Conservation (phyloP, 1,140 invertebrate species). For the Oreohelix idahoensis region DNA sequence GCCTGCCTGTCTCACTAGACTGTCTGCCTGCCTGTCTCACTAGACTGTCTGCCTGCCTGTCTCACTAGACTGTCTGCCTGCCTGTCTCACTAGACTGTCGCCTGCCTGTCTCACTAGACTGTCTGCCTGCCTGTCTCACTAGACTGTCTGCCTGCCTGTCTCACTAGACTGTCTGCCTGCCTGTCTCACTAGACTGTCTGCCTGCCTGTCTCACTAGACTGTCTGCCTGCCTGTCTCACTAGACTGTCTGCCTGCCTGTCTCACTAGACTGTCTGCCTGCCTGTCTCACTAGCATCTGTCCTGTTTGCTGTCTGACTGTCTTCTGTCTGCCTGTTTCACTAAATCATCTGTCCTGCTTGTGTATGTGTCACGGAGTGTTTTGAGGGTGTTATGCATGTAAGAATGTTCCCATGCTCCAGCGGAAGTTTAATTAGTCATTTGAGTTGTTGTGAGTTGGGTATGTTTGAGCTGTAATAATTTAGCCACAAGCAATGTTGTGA, state of each 20-base stretch:
- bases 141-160: neutral
- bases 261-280: neutral
- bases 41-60: neutral
- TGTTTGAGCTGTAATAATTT: too few species aligned
- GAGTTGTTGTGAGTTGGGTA: too few species aligned
- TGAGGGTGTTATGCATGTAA: too few species aligned
- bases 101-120: neutral
- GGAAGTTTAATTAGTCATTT: too few species aligned
- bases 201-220: neutral
- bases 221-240: neutral
- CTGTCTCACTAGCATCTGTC: neutral
- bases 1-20: neutral
- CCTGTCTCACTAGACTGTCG: neutral
- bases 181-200: conserved; percentile 9
- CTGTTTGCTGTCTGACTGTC: neutral
- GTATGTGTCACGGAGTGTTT: too few species aligned
- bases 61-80: neutral
- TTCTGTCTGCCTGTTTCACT: neutral
- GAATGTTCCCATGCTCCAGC: too few species aligned
- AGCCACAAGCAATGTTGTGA: too few species aligned
- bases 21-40: too few species aligned
- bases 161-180: neutral
- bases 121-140: neutral
- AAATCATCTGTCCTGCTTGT: neutral
- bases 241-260: neutral